Evolutionary conservation across 2,888 invertebrate species (phyloP).

Genomic region (Sialis lutaria): DNA sequence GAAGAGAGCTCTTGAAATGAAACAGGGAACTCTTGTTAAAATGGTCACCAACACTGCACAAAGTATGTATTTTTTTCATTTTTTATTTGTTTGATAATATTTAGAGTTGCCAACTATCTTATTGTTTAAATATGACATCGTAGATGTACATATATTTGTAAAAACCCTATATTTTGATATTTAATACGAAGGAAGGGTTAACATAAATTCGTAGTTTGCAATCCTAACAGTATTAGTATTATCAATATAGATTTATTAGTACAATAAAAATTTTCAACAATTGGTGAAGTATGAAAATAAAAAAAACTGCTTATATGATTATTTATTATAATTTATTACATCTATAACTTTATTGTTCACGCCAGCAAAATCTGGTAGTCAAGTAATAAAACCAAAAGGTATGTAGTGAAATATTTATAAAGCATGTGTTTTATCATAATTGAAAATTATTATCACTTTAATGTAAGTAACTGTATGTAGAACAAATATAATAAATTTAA

Average conservation of each 20-base stretch:
- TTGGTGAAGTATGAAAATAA: not conserved
- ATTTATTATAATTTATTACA: not conserved
- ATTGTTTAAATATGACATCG: not conserved
- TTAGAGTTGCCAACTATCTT: not conserved
- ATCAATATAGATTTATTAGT: too few relatives aligned
- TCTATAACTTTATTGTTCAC: not conserved
- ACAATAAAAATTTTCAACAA: too few relatives aligned
- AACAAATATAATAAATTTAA: not conserved
- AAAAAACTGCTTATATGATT: not conserved
- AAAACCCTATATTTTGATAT: too few relatives aligned
- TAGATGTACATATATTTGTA: not conserved
- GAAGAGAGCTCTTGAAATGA: constrained; percentile 54
- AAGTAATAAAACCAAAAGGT: constrained; percentile 28
- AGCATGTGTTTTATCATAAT: constrained; percentile 4
- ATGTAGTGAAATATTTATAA: constrained; percentile 12
- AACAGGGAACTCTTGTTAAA: constrained; percentile 31
- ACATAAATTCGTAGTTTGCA: too few relatives aligned
- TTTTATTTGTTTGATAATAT: not conserved
- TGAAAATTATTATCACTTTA: not conserved
- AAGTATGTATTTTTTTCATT: not conserved
- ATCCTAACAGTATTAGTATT: too few relatives aligned
- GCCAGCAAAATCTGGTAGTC: constrained; percentile 20
- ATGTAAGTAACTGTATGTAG: too few relatives aligned
- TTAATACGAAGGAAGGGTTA: too few relatives aligned
- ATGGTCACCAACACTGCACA: constrained; percentile 22